Percentiles rank a stretch among this genome's conserved stretches.
Conservation (phyloP, 2,888 invertebrate species). For the Hirtodrosophila histrioides region DNA sequence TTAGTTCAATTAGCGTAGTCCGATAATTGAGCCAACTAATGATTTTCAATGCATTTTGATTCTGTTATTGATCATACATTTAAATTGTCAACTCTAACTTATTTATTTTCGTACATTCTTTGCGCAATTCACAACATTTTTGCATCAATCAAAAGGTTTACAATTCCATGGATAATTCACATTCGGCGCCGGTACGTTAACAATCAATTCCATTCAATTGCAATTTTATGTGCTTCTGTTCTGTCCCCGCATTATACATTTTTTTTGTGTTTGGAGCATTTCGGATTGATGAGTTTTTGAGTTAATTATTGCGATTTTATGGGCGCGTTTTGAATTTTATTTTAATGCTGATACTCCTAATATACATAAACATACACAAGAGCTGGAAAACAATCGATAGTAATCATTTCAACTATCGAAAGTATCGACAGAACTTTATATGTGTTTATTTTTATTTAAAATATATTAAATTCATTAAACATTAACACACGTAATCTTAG, state of each 20-base stretch:
- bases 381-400: no score
- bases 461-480: no score
- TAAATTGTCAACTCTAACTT: conserved; percentile 34
- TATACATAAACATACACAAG: no score
- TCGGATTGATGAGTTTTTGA: conserved; percentile 2
- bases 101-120: conserved; percentile 54
- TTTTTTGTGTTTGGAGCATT: conserved; percentile 11
- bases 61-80: conserved; percentile 14
- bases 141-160: conserved; percentile 85
- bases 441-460: no score
- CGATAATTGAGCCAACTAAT: neutral
- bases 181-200: conserved; percentile 86
- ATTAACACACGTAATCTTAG: no score
- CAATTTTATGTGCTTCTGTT: conserved; percentile 23
- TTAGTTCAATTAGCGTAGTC: conserved; percentile 6
- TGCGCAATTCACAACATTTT: conserved; percentile 65
- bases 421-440: no score
- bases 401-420: no score
- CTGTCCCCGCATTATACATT: conserved; percentile 3
- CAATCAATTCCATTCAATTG: conserved; percentile 29
- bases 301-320: conserved; percentile 4
- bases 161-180: conserved; percentile 88
- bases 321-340: conserved; percentile 5
- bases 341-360: conserved; percentile 8
- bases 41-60: conserved; percentile 12